Conservation (phyloP, 2,888 invertebrate genomes). For the Parelbella ahira region DNA sequence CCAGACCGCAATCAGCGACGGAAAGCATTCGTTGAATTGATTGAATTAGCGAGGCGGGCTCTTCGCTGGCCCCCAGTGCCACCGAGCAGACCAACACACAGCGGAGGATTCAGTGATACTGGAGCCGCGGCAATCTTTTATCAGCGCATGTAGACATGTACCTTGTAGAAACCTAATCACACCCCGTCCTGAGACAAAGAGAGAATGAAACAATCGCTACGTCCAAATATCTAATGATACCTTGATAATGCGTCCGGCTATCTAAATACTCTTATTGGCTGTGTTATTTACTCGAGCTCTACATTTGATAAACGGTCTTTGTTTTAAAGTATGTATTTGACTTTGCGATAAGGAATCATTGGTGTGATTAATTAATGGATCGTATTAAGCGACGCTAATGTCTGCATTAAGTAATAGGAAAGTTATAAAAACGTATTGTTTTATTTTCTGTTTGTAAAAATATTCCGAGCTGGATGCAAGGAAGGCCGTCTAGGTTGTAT, state of each 20-base stretch:
- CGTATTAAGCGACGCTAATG: too few relatives aligned
- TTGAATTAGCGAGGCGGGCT: constrained; percentile 50
- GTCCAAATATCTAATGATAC: constrained; percentile 45
- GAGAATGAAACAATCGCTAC: constrained; percentile 45
- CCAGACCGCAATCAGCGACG: constrained; percentile 55
- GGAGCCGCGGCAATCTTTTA: constrained; percentile 68
- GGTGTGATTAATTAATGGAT: too few relatives aligned
- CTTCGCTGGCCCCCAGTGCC: constrained; percentile 20
- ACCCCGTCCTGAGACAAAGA: constrained; percentile 54
- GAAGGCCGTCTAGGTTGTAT: too few relatives aligned
- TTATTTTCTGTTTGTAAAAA: too few relatives aligned
- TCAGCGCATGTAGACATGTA: constrained; percentile 49
- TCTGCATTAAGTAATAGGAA: too few relatives aligned
- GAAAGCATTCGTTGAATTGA: constrained; percentile 68
- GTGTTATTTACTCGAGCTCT: constrained; percentile 54
- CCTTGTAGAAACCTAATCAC: constrained; percentile 44
- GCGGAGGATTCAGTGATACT: constrained; percentile 65
- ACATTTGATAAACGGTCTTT: constrained; percentile 44
- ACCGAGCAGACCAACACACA: constrained; percentile 45
- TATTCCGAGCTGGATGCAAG: too few relatives aligned
- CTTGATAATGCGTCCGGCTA: constrained; percentile 43
- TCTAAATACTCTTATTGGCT: constrained; percentile 64
- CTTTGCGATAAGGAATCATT: constrained; percentile 35
- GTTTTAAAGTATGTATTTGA: constrained; percentile 57
- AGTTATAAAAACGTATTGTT: too few relatives aligned